Base-by-base conservation (phyloP, 2,888 invertebrate species). In the Athripsodes cinereus region DNA sequence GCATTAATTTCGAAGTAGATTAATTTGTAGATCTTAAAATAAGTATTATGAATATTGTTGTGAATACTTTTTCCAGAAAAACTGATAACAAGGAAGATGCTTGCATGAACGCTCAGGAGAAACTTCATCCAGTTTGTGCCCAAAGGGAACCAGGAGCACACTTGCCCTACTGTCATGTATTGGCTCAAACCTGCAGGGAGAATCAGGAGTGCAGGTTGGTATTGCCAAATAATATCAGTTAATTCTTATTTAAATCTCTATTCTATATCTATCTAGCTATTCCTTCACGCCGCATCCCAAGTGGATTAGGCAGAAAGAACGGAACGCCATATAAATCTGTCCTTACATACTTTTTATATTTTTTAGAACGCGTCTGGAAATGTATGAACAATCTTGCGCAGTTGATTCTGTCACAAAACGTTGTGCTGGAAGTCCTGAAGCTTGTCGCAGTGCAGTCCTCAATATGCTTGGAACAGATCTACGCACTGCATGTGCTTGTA, bases 401-500 rank as follows among this genome's bases (percentile, higher is more conserved):
- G 92, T 93, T 53, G 93, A 94, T 71, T 90, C 90, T 55, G 87
- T 90, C 51, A 93, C 93, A 26, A 90, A 89, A 70, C 90, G 91
- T 66, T 95, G 94, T 70, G 92, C 92, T 1, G 92, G 92, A 0
- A 86, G 90, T 1, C 85, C 90, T 0, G 82, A 86, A n/a, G 88
- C 88, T 50, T 95, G 95, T 74, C 82, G 93, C 51, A 81, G 85
- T 53, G 92, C 94, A 2, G 88, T 94, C 74, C 81, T 94, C 53
- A 91, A 90, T 16, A 92, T 94, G 63, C 81, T 94, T 52, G 94
- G 94, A 22, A 94, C 94, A n/a, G 88, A 90, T 70, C 78, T 95
- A 52, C 81, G 93, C 64, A 89, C 90, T 40, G 89, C 89, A 55
- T 95, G 95, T 70, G 90, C 90, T 47, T 95, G 95, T 71, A 86